Evolutionary conservation across 2,888 invertebrate genomes (phyloP).

Genomic region (Phaedon cochleariae): DNA sequence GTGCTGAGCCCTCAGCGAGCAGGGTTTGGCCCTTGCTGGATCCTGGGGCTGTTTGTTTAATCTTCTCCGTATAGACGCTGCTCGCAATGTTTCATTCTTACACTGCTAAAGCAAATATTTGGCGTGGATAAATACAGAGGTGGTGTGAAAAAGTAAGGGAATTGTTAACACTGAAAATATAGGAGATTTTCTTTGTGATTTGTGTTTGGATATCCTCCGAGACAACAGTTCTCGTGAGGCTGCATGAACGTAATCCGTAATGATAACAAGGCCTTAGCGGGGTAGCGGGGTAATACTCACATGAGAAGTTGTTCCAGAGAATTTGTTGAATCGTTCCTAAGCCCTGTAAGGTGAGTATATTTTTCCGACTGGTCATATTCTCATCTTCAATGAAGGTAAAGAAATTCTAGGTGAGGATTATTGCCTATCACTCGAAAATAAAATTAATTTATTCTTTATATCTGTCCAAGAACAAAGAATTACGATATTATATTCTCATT

Average conservation of each 20-base stretch:
- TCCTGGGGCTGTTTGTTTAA: slow-evolving; percentile 44
- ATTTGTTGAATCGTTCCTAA: no score
- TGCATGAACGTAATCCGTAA: not conserved
- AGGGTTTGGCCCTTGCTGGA: slow-evolving; percentile 22
- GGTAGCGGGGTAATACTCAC: no score
- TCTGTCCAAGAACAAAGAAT: no score
- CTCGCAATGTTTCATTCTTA: slow-evolving; percentile 21
- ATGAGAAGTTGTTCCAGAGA: no score
- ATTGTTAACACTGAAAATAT: not conserved
- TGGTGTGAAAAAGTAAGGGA: not conserved
- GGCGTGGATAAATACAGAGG: slow-evolving; percentile 8
- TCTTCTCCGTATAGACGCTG: slow-evolving; percentile 28
- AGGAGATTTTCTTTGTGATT: slow-evolving; percentile 6
- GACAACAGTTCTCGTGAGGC: not conserved
- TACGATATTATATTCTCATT: no score
- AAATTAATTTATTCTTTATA: no score
- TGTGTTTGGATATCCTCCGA: not conserved
- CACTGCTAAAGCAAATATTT: slow-evolving; percentile 22
- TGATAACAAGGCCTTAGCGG: not conserved
- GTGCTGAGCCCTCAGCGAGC: slow-evolving; percentile 40
- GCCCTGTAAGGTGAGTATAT: no score
- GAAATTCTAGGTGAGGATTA: no score
- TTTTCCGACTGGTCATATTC: no score
- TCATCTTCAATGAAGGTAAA: no score
- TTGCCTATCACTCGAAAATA: no score